Evolutionary conservation across 2,113 vertebrate species (phyloP).

Genomic region (Zosterops lateralis): DNA sequence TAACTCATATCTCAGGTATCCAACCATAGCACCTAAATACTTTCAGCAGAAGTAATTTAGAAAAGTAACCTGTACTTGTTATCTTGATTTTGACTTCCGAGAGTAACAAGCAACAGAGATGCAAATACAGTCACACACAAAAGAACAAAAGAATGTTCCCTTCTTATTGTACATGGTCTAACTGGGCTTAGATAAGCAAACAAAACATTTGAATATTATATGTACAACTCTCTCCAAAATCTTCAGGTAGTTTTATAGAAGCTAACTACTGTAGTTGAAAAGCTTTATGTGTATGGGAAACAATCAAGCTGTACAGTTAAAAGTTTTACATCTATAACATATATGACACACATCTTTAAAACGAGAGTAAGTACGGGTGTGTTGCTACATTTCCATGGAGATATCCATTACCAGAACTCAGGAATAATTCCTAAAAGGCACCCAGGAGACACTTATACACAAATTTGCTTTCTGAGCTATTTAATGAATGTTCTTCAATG

Average conservation of each 20-base stretch:
- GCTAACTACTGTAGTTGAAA: background rate
- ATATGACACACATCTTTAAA: background rate
- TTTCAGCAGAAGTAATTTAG: background rate
- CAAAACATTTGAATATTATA: background rate
- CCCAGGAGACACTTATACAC: background rate
- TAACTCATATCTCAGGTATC: background rate
- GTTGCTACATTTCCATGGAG: background rate
- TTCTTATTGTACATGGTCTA: background rate
- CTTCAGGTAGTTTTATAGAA: background rate
- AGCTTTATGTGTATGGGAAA: background rate
- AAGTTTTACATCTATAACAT: background rate
- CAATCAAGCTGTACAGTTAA: background rate
- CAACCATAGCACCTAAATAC: background rate
- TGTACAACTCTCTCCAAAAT: background rate
- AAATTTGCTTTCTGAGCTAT: background rate
- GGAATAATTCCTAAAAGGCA: background rate
- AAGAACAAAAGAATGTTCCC: background rate
- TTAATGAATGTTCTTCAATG: background rate
- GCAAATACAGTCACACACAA: background rate
- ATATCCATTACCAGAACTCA: background rate
- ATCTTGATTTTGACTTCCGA: background rate
- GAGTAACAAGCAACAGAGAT: background rate
- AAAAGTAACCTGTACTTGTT: background rate
- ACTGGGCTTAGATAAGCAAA: background rate
- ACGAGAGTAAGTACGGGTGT: rapidly evolving